Percentiles rank a stretch among this genome's conserved stretches.
Evolutionary conservation across 2,888 invertebrate species (phyloP).

Genomic region (Synergus umbraculus): DNA sequence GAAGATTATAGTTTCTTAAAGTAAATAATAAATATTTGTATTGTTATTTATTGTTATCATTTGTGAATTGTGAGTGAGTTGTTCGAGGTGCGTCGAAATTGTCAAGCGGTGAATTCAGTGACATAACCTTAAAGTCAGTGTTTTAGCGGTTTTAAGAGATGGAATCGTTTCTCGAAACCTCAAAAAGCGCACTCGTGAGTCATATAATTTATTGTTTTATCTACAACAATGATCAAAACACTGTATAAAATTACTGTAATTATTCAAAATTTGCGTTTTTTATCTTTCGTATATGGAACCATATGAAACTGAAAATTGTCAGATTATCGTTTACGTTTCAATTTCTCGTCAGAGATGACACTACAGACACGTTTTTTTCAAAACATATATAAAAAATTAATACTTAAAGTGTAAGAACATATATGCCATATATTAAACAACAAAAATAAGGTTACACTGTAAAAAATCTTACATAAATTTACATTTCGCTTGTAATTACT

Average conservation of each 20-base stretch:
- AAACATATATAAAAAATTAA: not conserved
- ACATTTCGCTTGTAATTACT: too few species aligned
- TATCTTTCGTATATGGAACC: not conserved
- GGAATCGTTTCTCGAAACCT: slow-evolving; percentile 65
- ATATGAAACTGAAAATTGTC: slow-evolving; percentile 19
- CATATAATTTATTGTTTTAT: slow-evolving; percentile 34
- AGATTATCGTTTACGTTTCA: not conserved
- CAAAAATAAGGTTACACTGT: too few species aligned
- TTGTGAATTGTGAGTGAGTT: not conserved
- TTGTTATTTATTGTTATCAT: not conserved
- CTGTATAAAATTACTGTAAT: not conserved
- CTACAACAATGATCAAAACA: not conserved
- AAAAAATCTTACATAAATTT: too few species aligned
- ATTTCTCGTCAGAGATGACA: slow-evolving; percentile 25
- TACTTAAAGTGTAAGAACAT: too few species aligned
- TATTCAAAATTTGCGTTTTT: slow-evolving; percentile 14
- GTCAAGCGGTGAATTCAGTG: not conserved
- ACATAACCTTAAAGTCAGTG: not conserved
- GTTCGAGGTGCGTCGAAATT: too few species aligned
- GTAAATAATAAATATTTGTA: not conserved
- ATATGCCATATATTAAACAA: too few species aligned
- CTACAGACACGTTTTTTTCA: slow-evolving; percentile 1
- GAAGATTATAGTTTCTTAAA: not conserved
- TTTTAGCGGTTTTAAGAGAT: slow-evolving; percentile 48
- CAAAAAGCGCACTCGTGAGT: slow-evolving; percentile 64